Base-by-base conservation (phyloP, 2,113 vertebrate species). In the Petromus typicus region DNA sequence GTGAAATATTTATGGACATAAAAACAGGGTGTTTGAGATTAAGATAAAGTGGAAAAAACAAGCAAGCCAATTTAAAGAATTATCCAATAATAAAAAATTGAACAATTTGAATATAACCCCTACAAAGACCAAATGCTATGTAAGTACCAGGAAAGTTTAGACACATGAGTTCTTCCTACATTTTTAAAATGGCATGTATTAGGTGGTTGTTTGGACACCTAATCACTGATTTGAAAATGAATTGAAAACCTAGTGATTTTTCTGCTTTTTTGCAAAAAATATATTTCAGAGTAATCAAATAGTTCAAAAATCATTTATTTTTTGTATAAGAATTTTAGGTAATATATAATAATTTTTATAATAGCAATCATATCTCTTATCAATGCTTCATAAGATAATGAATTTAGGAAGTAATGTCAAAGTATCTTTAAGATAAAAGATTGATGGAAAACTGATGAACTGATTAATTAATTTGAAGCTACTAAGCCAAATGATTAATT, bases 1-100 rank as follows among this genome's bases (percentile, higher is more conserved):
- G 22, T 89, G 22, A 69, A 95, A 80, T 89, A 79, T 57, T 90
- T 86, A 25, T 89, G 17, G 45, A 71, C 89, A 14, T 57, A 82
- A 37, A 81, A 59, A 16, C 56, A 45, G 78, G 4, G 27, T 86
- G 0, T 51, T 18, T 91, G 78, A 79, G 34, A 80, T 27, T 27
- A 90, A 88, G 56, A 82, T 64, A 64, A 81, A 81, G 0, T 81
- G 3, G 7, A 34, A 59, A 88, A 61, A 54, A 7, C 37, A 71
- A 76, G 56, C 16, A 56, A 61, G 3, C 27, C 18, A 59, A 76
- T 4, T 86, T 85, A 7, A 88, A 56, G 32, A 54, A 25, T 17
- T 89, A 82, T 86, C 32, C 20, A 61, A 2, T 84, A 40, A 80
- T 27, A 32, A 56, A 85, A 75, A 1, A 64, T 61, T 25, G 23